These are phyloP conservation scores for Drosophila nigritarsus DNA, from an alignment of 2,888 invertebrate species.

Conservation along the genomic window DNA sequence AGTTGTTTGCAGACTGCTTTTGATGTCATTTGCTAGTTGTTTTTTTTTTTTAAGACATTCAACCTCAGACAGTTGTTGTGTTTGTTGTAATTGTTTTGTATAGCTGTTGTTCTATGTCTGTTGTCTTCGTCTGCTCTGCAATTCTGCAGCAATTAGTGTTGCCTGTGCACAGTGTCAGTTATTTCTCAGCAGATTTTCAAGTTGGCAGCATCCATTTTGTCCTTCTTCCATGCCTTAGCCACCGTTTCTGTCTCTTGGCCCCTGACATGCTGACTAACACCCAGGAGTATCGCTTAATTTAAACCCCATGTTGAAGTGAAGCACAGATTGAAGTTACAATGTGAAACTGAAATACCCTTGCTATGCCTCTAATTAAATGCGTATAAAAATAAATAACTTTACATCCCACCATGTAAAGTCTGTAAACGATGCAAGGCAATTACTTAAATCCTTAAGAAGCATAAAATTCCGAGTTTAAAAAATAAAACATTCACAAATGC, in stretches of 20 bases:
- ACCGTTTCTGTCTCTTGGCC: constrained; percentile 4
- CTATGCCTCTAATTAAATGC: neutral
- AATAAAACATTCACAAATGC: neutral
- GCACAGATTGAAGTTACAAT: neutral
- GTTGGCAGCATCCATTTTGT: constrained; percentile 28
- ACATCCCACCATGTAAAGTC: neutral
- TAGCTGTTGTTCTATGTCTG: constrained; percentile 45
- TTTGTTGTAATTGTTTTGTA: constrained; percentile 35
- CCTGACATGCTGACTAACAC: constrained; percentile 50
- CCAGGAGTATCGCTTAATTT: constrained; percentile 33
- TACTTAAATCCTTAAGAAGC: constrained; percentile 8
- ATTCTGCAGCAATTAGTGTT: constrained; percentile 74
- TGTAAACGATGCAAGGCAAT: neutral
- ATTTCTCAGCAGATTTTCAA: constrained; percentile 57
- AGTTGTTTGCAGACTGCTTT: constrained; percentile 52
- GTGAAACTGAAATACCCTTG: constrained; percentile 11
- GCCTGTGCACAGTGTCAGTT: constrained; percentile 65
- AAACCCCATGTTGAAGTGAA: neutral
- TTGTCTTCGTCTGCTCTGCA: constrained; percentile 44
- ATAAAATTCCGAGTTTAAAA: neutral
- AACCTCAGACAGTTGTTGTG: constrained; percentile 23
- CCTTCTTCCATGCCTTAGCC: constrained; percentile 18
- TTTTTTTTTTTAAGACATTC: neutral
- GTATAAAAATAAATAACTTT: neutral
- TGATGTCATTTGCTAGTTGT: constrained; percentile 29